Evolutionary conservation across 1,140 invertebrate genomes (phyloP).

Genomic region (Pseudomyrmex sp.): DNA sequence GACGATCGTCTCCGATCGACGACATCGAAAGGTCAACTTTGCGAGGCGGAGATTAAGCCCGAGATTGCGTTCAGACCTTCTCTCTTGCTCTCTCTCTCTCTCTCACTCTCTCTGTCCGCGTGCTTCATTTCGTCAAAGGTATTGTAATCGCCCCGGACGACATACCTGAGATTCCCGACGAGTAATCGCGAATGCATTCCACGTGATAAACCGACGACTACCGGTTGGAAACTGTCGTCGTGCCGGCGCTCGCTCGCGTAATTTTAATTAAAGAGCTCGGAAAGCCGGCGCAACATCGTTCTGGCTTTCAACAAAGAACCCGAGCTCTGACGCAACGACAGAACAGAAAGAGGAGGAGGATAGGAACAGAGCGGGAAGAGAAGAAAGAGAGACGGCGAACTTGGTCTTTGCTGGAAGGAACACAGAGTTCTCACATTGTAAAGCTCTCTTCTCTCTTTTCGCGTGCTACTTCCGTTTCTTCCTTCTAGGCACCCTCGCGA

Average conservation of each 20-base stretch:
- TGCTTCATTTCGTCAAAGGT: conserved; percentile 52
- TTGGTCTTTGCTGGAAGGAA: conserved; percentile 51
- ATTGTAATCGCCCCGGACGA: conserved; percentile 44
- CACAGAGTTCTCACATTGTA: conserved; percentile 45
- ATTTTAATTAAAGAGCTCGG: conserved; percentile 76
- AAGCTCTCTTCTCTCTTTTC: conserved; percentile 45
- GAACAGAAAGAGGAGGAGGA: background rate
- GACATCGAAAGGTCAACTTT: conserved; percentile 35
- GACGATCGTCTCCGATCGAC: conserved; percentile 12
- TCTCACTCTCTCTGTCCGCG: background rate
- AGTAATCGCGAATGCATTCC: conserved; percentile 54
- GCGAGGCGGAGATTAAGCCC: conserved; percentile 45
- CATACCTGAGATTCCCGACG: conserved; percentile 49
- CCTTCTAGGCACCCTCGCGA: background rate
- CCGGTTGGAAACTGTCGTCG: conserved; percentile 52
- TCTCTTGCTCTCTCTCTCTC: too few species aligned
- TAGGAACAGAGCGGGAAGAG: background rate
- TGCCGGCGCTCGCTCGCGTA: conserved; percentile 47
- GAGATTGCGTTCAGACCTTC: conserved; percentile 39
- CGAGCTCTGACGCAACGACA: conserved; percentile 40
- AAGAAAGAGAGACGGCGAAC: conserved; percentile 5
- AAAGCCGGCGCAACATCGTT: conserved; percentile 68
- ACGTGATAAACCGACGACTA: conserved; percentile 54
- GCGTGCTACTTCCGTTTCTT: conserved; percentile 46
- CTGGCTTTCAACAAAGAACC: conserved; percentile 67